phyloP scores from a whole-genome alignment of 2,113 vertebrate species.

The Bubo bubo region DNA sequence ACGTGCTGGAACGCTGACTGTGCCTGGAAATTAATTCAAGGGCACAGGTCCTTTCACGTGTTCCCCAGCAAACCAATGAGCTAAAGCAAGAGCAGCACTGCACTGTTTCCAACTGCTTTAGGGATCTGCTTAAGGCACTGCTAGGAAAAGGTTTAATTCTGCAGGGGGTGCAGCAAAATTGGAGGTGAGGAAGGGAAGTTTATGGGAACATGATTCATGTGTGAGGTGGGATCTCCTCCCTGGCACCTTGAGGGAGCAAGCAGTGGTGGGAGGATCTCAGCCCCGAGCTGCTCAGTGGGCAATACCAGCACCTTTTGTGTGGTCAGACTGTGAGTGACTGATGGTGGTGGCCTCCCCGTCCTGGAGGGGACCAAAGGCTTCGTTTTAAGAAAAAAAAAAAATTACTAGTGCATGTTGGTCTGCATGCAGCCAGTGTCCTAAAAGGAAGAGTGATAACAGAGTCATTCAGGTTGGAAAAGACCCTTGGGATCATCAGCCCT shows the following conservation, averaged over 20 bases:
- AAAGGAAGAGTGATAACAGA: neutral
- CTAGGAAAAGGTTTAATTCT: neutral
- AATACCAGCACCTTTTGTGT: rapidly evolving
- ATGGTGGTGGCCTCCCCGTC: rapidly evolving
- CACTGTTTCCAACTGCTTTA: neutral
- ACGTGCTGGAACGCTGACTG: rapidly evolving
- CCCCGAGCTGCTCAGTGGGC: rapidly evolving
- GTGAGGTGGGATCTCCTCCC: neutral
- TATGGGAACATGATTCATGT: rapidly evolving
- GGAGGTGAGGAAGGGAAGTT: neutral
- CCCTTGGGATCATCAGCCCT: too few species aligned
- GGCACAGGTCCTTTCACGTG: neutral
- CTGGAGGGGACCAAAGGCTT: neutral
- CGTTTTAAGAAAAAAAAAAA: neutral
- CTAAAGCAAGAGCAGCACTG: neutral
- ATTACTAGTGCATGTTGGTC: rapidly evolving
- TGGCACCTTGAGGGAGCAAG: rapidly evolving
- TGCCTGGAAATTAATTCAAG: neutral
- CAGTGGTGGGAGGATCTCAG: neutral
- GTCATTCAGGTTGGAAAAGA: too few species aligned
- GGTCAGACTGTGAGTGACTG: rapidly evolving
- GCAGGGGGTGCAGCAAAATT: neutral
- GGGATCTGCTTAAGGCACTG: neutral
- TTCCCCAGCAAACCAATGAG: neutral
- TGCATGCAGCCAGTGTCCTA: rapidly evolving